These are phyloP conservation scores for Paracanthobrama guichenoti DNA, from an alignment of 2,113 vertebrate species.

Conservation along the genomic window DNA sequence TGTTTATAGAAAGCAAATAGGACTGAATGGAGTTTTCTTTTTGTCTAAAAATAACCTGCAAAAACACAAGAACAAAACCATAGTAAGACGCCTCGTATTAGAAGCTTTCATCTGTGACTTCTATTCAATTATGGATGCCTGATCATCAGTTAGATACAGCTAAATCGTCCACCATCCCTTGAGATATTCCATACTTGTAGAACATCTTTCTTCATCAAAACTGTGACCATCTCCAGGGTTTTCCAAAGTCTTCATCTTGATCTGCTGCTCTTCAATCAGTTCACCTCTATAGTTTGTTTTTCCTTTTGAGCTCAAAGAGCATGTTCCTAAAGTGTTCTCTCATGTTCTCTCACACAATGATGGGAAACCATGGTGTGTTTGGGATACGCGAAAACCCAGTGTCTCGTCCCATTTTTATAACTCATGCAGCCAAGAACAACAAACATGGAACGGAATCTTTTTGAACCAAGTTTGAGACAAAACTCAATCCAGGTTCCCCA, in stretches of 20 bases:
- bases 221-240: neutral
- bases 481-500: slow-evolving; percentile 51
- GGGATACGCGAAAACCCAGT: slow-evolving; percentile 19
- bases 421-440: slow-evolving; percentile 68
- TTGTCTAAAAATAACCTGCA: slow-evolving; percentile 49
- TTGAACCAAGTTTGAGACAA: slow-evolving; percentile 61
- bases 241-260: neutral
- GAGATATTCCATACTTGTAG: neutral
- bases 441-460: slow-evolving; percentile 64
- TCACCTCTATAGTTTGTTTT: slow-evolving; percentile 46
- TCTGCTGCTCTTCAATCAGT: slow-evolving; percentile 17
- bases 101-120: slow-evolving; percentile 30
- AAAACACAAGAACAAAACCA: slow-evolving; percentile 48
- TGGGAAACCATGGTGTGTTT: slow-evolving; percentile 64
- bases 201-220: neutral
- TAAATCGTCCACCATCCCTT: neutral
- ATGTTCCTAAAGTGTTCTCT: slow-evolving; percentile 60
- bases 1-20: slow-evolving; percentile 62
- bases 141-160: slow-evolving; percentile 7
- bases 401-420: slow-evolving; percentile 30
- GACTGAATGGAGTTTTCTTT: slow-evolving; percentile 45
- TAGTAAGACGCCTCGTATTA: slow-evolving; percentile 35
- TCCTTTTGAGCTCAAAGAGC: slow-evolving; percentile 61
- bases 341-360: slow-evolving; percentile 71
- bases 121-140: neutral